Evolutionary conservation across 92 coral and sea anemone species (phyloP).

Genomic region (Porites evermanni): DNA sequence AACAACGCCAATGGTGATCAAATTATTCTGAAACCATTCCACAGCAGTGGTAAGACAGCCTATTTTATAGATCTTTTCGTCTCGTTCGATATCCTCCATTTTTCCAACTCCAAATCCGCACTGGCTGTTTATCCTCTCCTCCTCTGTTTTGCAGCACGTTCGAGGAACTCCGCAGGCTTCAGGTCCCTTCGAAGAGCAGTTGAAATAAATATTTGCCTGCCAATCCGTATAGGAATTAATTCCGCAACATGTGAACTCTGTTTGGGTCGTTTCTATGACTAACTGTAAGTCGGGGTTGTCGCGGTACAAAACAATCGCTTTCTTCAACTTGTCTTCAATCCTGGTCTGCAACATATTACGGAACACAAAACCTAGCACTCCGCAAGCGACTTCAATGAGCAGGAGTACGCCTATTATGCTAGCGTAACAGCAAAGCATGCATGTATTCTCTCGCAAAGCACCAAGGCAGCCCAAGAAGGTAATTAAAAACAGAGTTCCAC

Average conservation of each 20-base stretch:
- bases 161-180: constrained; percentile 81
- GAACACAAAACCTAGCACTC: constrained; percentile 56
- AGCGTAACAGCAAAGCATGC: constrained; percentile 59
- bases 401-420: constrained; percentile 43
- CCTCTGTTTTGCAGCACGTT: constrained; percentile 66
- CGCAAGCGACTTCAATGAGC: constrained; percentile 54
- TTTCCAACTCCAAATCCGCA: constrained; percentile 72
- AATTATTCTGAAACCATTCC: constrained; percentile 62
- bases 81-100: constrained; percentile 12
- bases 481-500: constrained; percentile 59
- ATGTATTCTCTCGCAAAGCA: constrained; percentile 75
- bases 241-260: constrained; percentile 74
- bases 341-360: constrained; percentile 53
- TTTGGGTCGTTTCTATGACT: constrained; percentile 72
- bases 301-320: constrained; percentile 56
- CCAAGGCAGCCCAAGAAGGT: constrained; percentile 82
- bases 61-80: constrained; percentile 46
- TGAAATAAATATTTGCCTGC: constrained; percentile 66
- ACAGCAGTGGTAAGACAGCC: constrained; percentile 66
- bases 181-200: constrained; percentile 56
- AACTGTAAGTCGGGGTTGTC: constrained; percentile 62
- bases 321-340: constrained; percentile 38
- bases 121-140: constrained; percentile 61
- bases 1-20: constrained; percentile 53
- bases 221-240: constrained; percentile 61